phyloP scores from a whole-genome alignment of 2,113 vertebrate species.

The Diphyllodes magnificus region DNA sequence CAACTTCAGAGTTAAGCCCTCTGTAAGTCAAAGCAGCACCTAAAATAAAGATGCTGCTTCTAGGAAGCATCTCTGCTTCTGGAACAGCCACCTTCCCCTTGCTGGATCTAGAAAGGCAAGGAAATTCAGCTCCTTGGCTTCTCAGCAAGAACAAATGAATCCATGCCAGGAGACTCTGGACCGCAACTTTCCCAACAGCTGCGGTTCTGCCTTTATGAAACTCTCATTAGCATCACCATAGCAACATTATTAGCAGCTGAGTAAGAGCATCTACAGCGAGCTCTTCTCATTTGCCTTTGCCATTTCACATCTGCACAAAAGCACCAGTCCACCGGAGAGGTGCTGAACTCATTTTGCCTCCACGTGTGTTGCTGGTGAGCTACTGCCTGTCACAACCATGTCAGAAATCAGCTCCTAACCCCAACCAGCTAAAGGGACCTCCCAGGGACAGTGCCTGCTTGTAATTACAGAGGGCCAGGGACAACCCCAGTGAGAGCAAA shows the following conservation, averaged over 20 bases:
- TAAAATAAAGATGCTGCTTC: not conserved
- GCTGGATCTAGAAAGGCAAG: not conserved
- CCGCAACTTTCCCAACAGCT: not conserved
- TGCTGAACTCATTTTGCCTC: not conserved
- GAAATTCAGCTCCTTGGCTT: not conserved
- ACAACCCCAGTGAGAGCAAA: not conserved
- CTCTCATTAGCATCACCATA: not conserved
- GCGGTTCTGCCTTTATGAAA: not conserved
- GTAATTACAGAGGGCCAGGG: not conserved
- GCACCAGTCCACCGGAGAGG: not conserved
- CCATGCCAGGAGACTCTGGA: not conserved
- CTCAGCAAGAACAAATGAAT: not conserved
- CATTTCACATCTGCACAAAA: not conserved
- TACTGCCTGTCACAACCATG: not conserved
- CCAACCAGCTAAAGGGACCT: not conserved
- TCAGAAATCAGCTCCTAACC: not conserved
- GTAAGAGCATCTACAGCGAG: not conserved
- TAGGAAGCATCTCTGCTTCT: not conserved
- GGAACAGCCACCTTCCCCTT: not conserved
- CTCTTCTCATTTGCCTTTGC: not conserved
- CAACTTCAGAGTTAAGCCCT: not conserved
- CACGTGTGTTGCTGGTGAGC: not conserved
- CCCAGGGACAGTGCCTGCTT: accelerated
- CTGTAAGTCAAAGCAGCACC: not conserved
- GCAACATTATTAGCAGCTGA: conserved; percentile 29